A percentile compares a stretch with the other conserved stretches of the same genome.
These are phyloP conservation scores for Schizopygopsis pylzovi DNA, from an alignment of 2,797 vertebrate genomes.

Conservation along the genomic window DNA sequence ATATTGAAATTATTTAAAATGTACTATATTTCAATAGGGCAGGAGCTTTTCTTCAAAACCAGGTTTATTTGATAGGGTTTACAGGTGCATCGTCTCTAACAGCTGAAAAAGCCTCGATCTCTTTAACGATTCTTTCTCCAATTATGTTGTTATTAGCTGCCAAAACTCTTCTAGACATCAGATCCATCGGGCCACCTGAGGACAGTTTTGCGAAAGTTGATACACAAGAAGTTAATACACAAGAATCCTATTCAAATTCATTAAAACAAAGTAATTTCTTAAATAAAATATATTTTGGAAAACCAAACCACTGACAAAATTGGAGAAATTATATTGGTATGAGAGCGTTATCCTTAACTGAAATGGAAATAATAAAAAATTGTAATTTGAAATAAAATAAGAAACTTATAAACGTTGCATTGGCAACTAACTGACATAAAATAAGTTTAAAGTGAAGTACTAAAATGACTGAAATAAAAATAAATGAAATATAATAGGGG, in stretches of 20 bases:
- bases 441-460: not conserved
- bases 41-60: conserved; percentile 1
- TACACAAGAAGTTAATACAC: not conserved
- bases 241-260: not conserved
- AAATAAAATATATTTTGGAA: not conserved
- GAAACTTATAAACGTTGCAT: not conserved
- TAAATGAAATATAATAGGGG: not conserved
- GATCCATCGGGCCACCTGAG: conserved; percentile 87
- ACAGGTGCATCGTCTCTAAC: conserved; percentile 80
- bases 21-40: not conserved
- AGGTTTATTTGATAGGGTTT: conserved; percentile 36
- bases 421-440: not conserved
- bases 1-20: not conserved
- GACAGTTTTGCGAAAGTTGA: not conserved
- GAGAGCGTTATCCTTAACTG: not conserved
- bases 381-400: not conserved
- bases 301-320: not conserved
- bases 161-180: conserved; percentile 93
- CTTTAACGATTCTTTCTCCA: conserved; percentile 81
- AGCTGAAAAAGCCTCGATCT: conserved; percentile 80
- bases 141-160: conserved; percentile 85
- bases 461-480: not conserved
- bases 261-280: not conserved
- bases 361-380: not conserved
- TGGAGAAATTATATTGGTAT: not conserved